Conservation (phyloP, 2,797 vertebrate genomes). For the Liasis olivaceus region DNA sequence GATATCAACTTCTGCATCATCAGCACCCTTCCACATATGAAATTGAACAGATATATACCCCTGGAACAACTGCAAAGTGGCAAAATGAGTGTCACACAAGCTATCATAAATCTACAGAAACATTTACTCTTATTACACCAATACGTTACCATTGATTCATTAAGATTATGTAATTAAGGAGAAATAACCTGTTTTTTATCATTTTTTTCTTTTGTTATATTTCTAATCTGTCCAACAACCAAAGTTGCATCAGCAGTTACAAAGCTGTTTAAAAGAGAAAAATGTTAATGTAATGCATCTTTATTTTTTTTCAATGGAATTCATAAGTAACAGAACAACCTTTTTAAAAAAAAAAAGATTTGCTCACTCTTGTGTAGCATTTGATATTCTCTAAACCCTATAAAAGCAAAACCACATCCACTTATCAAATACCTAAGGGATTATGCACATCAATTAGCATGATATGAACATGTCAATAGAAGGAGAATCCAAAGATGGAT, state of each 20-base stretch:
- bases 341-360: background rate
- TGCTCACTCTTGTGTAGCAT: background rate
- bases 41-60: background rate
- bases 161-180: background rate
- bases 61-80: background rate
- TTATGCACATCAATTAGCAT: conserved; percentile 5
- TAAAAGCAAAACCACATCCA: background rate
- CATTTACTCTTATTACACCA: background rate
- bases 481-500: background rate
- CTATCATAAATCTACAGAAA: background rate
- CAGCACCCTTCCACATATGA: background rate
- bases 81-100: background rate
- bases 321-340: conserved; percentile 3
- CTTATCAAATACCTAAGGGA: background rate
- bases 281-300: background rate
- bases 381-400: background rate
- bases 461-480: conserved; percentile 2
- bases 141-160: background rate
- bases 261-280: background rate
- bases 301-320: conserved; percentile 18
- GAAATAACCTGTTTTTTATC: background rate
- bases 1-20: background rate
- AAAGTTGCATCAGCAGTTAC: background rate
- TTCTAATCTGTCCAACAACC: background rate
- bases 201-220: background rate